Evolutionary conservation across 2,888 invertebrate species (phyloP).

Genomic region (Sipha maydis): DNA sequence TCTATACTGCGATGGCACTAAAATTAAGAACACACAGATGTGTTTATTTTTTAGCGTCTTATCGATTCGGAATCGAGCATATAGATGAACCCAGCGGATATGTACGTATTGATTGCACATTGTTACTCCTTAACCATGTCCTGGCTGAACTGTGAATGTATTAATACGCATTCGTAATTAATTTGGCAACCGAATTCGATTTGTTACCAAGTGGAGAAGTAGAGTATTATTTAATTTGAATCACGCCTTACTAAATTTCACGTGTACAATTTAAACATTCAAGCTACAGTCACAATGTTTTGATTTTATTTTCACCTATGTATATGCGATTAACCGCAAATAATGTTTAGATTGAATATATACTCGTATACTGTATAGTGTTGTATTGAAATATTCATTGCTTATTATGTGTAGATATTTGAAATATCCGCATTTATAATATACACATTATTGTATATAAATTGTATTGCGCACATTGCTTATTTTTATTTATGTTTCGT

Average conservation of each 20-base stretch:
- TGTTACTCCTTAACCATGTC: conserved; percentile 4
- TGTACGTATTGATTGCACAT: conserved; percentile 28
- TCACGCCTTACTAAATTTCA: conserved; percentile 14
- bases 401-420: not conserved
- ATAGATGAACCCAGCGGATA: not conserved
- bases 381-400: not conserved
- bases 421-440: too few relatives aligned
- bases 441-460: too few relatives aligned
- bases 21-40: not conserved
- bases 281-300: not conserved
- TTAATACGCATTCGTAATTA: conserved; percentile 39
- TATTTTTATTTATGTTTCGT: too few relatives aligned
- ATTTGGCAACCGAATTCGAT: conserved; percentile 24
- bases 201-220: not conserved
- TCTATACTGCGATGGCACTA: not conserved
- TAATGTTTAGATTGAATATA: not conserved
- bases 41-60: not conserved
- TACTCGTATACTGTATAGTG: not conserved
- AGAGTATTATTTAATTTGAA: conserved; percentile 29
- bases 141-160: not conserved
- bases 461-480: too few relatives aligned
- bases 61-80: not conserved
- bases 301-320: not conserved
- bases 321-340: not conserved
- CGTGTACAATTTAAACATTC: conserved; percentile 15